Evolutionary conservation across 2,797 vertebrate species (phyloP).

Genomic region (Intellagama lesueurii): DNA sequence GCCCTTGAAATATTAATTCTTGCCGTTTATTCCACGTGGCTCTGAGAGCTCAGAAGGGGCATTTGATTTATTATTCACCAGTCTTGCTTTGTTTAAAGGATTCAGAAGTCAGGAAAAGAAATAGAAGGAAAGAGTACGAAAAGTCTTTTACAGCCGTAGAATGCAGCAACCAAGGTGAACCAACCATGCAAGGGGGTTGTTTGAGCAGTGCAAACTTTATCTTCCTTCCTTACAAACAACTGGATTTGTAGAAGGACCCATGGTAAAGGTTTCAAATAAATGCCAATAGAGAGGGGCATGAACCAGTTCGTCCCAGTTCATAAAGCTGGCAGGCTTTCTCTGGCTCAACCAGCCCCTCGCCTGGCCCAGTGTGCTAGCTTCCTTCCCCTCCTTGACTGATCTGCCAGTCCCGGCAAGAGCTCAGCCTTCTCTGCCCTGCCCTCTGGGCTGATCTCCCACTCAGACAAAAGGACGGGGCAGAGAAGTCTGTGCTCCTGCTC

Average conservation of each 20-base stretch:
- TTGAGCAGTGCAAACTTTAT: neutral
- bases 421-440: too few species aligned
- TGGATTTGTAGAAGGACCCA: neutral
- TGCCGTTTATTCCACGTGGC: constrained; percentile 67
- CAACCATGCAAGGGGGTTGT: neutral
- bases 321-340: too few species aligned
- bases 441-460: too few species aligned
- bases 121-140: constrained; percentile 3
- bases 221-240: neutral
- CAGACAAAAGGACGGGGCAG: too few species aligned
- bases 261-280: neutral
- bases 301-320: too few species aligned
- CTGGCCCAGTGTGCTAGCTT: too few species aligned
- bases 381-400: too few species aligned
- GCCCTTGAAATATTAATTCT: constrained; percentile 73
- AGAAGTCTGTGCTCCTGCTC: too few species aligned
- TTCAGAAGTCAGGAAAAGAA: constrained; percentile 47
- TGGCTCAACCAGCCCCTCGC: too few species aligned
- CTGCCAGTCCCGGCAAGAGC: too few species aligned
- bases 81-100: constrained; percentile 56
- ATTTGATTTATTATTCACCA: constrained; percentile 60
- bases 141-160: constrained; percentile 23
- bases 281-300: neutral
- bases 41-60: constrained; percentile 60
- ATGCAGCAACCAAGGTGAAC: neutral